Evolutionary conservation across 2,113 vertebrate genomes (phyloP), one percentile per base, ranked within the genome.

Genomic region (Cardinalis cardinalis): DNA sequence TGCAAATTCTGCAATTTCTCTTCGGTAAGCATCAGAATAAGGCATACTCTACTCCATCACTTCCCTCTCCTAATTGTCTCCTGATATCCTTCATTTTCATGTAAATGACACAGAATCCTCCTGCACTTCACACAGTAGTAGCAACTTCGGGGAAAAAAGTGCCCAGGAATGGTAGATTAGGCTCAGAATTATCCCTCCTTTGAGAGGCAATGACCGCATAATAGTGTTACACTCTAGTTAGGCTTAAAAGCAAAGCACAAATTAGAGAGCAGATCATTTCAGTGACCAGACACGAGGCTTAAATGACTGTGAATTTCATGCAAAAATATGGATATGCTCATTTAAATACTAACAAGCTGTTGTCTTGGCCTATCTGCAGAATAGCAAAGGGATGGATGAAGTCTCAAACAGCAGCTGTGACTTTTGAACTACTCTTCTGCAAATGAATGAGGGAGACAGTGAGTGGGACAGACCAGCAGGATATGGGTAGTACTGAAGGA

Each of bases 271-370:
- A 78, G 52, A 86, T 88, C 23, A 32, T 81, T 64, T 56, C 76
- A 53, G 38, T 84, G 90, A 94, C 79, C 69, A 94, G 73, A 65
- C 32, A 65, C 1, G 3, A 74, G 83, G 82, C 60, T 83, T 83
- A 88, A 86, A 88, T n/a, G 69, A 60, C 76, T 73, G 68, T 29
- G 26, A 86, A 90, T 91, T 91, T 80, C 10, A 88, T 75, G 66
- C 61, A 87, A 91, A 94, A 94, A 81, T 81, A 84, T 24, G 58
- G 70, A 86, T 65, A 52, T 65, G 44, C 41, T 95, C 73, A 91
- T 90, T 91, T 78, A 90, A 93, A 88, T 64, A 78, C 77, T 84
- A 90, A 87, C 53, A 87, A 95, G 86, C 66, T 95, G 93, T 93
- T 87, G 38, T 68, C 66, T 88, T 87, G 49, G 41, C 65, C 80